Base-by-base conservation (phyloP, 2,797 vertebrate species). In the Amblyopsis hoosieri region DNA sequence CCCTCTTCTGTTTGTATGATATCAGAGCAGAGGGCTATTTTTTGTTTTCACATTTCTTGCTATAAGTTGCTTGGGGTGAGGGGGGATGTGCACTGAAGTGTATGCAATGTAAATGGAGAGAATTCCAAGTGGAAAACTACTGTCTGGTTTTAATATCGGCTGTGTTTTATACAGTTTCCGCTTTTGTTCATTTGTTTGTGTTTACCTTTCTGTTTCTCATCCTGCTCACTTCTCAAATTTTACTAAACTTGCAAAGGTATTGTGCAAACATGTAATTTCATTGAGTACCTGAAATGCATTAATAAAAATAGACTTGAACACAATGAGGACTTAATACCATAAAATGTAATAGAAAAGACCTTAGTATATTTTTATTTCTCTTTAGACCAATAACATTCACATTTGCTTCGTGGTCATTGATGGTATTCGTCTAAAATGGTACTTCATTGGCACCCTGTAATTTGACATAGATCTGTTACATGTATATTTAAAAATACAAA, bases 261-360 rank as follows among this genome's bases (percentile, higher is more conserved):
- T 94, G 92, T 95, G 92, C 90, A 91, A 80, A 93, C 82, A 71
- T 95, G 88, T 94, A 87, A 92, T 92, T 90, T 94, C 92, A 83
- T 96, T 96, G 96, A 96, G 66, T 89, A 96, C 95, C 96, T 97
- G 95, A 97, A 96, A 94, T 94, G 91, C 92, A 94, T 96, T 94
- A 97, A 97, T 98, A 97, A 84, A 91, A 97, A 93, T 93, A 94
- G 93, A 96, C 88, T 93, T 95, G 90, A 94, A 91, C 84, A 94
- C 91, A 92, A 88, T 72, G 23, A 15, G 59, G 33, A 14, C 50
- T 50, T 66, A 45, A 19, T 71, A 19, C 17, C 49, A 54, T 12
- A 56, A 53, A 33, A 15, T 1, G 49, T 23, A 66, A 61, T 63
- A 76, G 31, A 78, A 79, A 78, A 72, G 17, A 66, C 49, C 29